Conservation (phyloP, 2,888 invertebrate genomes). For the Xestobium rufovillosum region DNA sequence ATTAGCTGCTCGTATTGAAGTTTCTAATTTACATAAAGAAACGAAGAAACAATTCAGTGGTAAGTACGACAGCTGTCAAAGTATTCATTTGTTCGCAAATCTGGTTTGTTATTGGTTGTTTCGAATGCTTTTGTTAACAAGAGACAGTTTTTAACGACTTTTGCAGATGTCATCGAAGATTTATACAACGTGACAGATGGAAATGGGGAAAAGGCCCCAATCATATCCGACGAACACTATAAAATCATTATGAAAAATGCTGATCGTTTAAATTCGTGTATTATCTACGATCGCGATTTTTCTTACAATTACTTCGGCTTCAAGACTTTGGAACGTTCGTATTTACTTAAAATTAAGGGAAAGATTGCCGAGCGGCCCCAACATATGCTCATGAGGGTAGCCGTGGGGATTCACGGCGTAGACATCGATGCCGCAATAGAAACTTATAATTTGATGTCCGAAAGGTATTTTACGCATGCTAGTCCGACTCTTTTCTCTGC, state of each 20-base stretch:
- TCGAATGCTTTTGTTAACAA: no score
- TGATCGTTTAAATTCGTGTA: constrained; percentile 86
- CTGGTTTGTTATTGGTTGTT: no score
- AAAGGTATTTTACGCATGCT: constrained; percentile 95
- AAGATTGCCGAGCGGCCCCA: constrained; percentile 96
- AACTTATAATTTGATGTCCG: constrained; percentile 92
- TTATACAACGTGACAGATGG: constrained; percentile 71
- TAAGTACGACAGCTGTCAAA: no score
- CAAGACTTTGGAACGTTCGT: constrained; percentile 94
- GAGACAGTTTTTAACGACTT: no score
- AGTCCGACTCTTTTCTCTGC: constrained; percentile 96
- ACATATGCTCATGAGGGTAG: constrained; percentile 96
- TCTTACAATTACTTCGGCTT: constrained; percentile 99
- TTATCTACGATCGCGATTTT: constrained; percentile 95
- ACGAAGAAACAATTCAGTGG: constrained; percentile 91
- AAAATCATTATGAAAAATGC: constrained; percentile 78
- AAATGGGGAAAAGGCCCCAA: constrained; percentile 61
- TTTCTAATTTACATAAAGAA: constrained; percentile 97
- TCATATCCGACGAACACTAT: constrained; percentile 80
- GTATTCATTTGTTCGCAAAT: no score
- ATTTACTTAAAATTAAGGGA: constrained; percentile 82
- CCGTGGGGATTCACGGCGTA: constrained; percentile 92
- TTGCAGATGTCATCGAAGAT: constrained; percentile 83
- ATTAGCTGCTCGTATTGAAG: constrained; percentile 74
- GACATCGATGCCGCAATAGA: constrained; percentile 89